A percentile compares a stretch with the other conserved stretches of the same genome.
Conservation (phyloP, 2,888 invertebrate genomes). For the Conomelus anceps region DNA sequence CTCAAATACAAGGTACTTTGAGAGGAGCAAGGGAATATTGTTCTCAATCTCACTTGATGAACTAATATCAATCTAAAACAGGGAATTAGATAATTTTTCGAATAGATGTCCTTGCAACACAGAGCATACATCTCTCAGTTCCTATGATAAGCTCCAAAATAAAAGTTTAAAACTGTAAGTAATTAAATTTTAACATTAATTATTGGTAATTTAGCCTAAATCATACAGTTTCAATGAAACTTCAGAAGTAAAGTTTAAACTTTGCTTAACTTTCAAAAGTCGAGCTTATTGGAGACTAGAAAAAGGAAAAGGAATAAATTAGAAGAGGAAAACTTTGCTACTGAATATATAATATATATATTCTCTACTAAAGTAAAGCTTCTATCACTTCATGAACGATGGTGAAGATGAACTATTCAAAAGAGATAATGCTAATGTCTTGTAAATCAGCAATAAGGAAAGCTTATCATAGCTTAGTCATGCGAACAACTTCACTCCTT, state of each 20-base stretch:
- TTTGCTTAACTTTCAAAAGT: neutral
- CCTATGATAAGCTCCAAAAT: too few relatives aligned
- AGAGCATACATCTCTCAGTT: too few relatives aligned
- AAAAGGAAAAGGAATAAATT: neutral
- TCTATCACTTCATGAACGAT: neutral
- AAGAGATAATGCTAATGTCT: neutral
- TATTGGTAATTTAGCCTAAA: neutral
- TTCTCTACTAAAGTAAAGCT: neutral
- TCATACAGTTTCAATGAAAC: neutral
- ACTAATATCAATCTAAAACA: too few relatives aligned
- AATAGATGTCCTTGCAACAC: too few relatives aligned
- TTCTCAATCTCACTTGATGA: too few relatives aligned
- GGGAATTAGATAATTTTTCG: too few relatives aligned
- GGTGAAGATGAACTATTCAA: neutral
- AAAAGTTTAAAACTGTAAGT: too few relatives aligned
- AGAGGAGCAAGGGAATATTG: too few relatives aligned
- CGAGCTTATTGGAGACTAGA: neutral
- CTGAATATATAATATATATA: neutral
- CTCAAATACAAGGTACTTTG: too few relatives aligned
- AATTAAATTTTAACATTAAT: too few relatives aligned
- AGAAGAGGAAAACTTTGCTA: neutral
- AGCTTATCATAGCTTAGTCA: neutral
- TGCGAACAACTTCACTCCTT: neutral
- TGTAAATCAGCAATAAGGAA: neutral
- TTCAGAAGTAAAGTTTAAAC: neutral